Evolutionary conservation across 2,797 vertebrate genomes (phyloP).

Genomic region (Balearica regulorum): DNA sequence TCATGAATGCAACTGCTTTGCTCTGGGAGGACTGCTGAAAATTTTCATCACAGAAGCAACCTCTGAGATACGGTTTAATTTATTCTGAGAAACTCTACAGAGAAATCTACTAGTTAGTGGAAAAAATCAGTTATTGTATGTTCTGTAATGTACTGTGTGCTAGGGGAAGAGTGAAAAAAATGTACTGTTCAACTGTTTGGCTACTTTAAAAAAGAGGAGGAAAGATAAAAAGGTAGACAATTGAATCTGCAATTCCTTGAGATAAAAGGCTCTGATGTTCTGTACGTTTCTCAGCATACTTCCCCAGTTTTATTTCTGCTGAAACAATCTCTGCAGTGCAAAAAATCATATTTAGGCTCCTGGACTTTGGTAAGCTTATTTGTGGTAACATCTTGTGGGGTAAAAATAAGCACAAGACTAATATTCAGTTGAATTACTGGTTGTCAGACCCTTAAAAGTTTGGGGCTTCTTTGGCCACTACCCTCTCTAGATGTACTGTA

Average conservation of each 20-base stretch:
- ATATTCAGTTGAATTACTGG: background rate
- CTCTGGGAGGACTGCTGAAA: background rate
- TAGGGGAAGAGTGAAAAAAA: background rate
- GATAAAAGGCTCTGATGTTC: background rate
- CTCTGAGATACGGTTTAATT: conserved; percentile 10
- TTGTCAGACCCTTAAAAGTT: background rate
- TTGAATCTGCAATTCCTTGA: background rate
- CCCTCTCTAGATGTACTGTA: background rate
- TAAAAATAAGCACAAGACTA: background rate
- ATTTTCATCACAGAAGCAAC: background rate
- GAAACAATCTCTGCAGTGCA: background rate
- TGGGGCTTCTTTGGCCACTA: background rate
- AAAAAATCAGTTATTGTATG: background rate
- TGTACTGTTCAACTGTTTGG: background rate
- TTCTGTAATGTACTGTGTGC: background rate
- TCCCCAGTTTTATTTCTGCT: background rate
- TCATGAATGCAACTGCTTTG: background rate
- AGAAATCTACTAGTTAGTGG: background rate
- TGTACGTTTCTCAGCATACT: background rate
- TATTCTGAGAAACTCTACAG: background rate
- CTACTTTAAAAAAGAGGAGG: background rate
- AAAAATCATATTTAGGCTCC: background rate
- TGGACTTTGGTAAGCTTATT: background rate
- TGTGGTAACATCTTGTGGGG: background rate
- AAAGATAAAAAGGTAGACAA: background rate